Evolutionary conservation across 2,797 vertebrate genomes (phyloP).

Genomic region (Epinephelus coioides): DNA sequence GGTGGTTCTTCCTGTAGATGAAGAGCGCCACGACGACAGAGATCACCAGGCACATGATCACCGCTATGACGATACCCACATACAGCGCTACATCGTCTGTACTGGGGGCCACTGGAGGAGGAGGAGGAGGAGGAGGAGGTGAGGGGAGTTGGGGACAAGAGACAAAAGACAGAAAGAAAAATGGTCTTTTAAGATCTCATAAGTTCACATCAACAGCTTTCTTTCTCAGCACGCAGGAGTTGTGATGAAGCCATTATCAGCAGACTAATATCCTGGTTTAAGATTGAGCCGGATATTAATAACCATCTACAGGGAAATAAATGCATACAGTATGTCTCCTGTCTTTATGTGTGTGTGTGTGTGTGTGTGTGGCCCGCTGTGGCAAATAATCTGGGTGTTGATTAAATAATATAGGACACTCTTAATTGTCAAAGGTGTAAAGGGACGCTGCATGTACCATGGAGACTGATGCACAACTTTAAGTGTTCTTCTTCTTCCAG

Average conservation of each 20-base stretch:
- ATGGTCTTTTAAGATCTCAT: slow-evolving; percentile 51
- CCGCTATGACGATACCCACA: slow-evolving; percentile 93
- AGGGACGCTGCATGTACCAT: slow-evolving; percentile 22
- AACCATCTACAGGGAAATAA: slow-evolving; percentile 71
- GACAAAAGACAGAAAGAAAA: slow-evolving; percentile 53
- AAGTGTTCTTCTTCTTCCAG: slow-evolving; percentile 13
- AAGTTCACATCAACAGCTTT: slow-evolving; percentile 44
- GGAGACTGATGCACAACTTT: slow-evolving; percentile 6
- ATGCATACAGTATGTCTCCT: slow-evolving; percentile 48
- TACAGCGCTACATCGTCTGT: slow-evolving; percentile 95
- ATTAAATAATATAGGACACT: slow-evolving; percentile 27
- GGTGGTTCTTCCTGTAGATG: slow-evolving; percentile 96
- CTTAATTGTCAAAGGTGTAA: slow-evolving; percentile 29
- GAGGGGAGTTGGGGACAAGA: not conserved
- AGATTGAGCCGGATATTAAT: slow-evolving; percentile 80
- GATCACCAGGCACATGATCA: slow-evolving; percentile 96
- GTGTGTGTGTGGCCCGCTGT: slow-evolving; percentile 1
- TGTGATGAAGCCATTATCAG: slow-evolving; percentile 74
- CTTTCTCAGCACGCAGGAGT: slow-evolving; percentile 55
- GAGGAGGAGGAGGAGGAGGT: too few relatives aligned
- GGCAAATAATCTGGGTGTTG: slow-evolving; percentile 4
- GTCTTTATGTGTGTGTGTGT: slow-evolving; percentile 24
- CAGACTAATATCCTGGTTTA: slow-evolving; percentile 80
- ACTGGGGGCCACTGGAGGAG: slow-evolving; percentile 91
- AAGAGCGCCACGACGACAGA: slow-evolving; percentile 92